Conservation (phyloP, 2,888 invertebrate genomes). For the Julus scanicus region DNA sequence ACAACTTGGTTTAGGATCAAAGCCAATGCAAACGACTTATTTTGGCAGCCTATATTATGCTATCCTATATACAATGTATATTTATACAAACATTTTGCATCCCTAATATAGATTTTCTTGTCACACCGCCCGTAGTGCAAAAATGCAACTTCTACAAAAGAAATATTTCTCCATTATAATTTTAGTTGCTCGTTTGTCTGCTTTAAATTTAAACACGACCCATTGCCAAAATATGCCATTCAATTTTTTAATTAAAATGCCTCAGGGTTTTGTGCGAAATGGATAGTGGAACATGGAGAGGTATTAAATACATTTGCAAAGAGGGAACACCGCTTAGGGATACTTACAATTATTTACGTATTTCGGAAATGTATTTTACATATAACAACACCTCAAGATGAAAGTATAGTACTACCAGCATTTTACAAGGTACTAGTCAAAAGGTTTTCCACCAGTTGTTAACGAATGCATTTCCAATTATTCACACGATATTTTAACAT, state of each 20-base stretch:
- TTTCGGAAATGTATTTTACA: too few relatives aligned
- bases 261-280: too few relatives aligned
- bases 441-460: too few relatives aligned
- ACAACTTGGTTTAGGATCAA: background rate
- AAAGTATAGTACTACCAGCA: too few relatives aligned
- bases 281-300: too few relatives aligned
- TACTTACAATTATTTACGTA: too few relatives aligned
- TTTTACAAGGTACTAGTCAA: too few relatives aligned
- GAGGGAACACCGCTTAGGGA: too few relatives aligned
- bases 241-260: background rate
- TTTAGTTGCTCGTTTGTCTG: background rate
- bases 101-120: background rate
- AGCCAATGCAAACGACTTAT: background rate
- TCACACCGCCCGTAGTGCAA: background rate
- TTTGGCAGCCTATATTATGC: background rate
- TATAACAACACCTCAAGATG: too few relatives aligned
- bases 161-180: background rate
- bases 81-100: background rate
- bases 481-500: too few relatives aligned
- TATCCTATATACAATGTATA: conserved; percentile 7
- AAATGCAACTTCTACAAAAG: background rate
- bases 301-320: too few relatives aligned
- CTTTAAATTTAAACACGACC: background rate
- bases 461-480: too few relatives aligned
- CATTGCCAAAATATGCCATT: background rate